phyloP scores from a whole-genome alignment of 2,797 vertebrate genomes.

The Hylomyscus alleni region DNA sequence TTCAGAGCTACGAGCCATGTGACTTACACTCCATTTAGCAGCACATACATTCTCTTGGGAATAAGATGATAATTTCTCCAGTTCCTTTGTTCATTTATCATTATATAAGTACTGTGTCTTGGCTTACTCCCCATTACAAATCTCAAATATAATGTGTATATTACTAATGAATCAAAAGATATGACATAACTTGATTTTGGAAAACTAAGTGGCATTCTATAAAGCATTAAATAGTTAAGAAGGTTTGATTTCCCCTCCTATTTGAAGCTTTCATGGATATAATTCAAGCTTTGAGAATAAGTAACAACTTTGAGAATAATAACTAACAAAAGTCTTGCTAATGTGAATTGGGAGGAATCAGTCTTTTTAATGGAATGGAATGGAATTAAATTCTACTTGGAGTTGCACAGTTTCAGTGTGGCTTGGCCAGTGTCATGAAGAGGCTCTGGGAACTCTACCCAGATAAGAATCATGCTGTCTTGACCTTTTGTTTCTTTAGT shows the following conservation, averaged over 20 bases:
- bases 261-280: background rate
- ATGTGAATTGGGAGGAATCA: background rate
- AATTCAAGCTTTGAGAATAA: background rate
- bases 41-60: background rate
- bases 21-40: background rate
- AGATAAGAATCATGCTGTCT: background rate
- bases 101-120: background rate
- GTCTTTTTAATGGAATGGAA: background rate
- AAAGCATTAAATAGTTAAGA: background rate
- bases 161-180: background rate
- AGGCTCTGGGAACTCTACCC: background rate
- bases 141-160: background rate
- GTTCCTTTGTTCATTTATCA: background rate
- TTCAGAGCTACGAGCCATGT: background rate
- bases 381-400: background rate
- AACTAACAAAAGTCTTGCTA: background rate
- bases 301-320: background rate
- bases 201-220: background rate
- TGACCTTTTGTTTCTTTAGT: background rate
- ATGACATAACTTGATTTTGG: background rate
- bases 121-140: background rate
- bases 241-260: background rate
- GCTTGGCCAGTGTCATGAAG: accelerated
- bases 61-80: background rate
- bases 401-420: too few species aligned